Percentiles rank a stretch among this genome's conserved stretches.
Conservation (phyloP, 2,113 vertebrate genomes). For the Genyomyrus donnyi region DNA sequence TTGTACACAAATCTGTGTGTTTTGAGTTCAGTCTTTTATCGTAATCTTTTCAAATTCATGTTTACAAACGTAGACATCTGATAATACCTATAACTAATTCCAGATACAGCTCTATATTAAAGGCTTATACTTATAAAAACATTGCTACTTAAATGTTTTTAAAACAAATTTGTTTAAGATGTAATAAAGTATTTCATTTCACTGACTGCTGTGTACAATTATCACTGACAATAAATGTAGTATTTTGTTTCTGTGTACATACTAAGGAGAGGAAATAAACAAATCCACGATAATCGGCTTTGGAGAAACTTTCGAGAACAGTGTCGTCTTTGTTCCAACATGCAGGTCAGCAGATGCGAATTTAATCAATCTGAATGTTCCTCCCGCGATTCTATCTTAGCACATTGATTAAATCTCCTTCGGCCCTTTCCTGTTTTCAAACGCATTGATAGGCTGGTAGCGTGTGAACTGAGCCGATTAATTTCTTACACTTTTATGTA, state of each 20-base stretch:
- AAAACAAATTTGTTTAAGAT: background rate
- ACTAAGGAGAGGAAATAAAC: background rate
- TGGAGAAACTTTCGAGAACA: background rate
- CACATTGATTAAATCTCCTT: constrained; percentile 1
- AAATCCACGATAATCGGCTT: background rate
- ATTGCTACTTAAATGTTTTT: background rate
- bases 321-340: background rate
- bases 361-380: background rate
- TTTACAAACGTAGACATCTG: background rate
- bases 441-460: background rate
- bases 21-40: background rate
- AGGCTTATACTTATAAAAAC: background rate
- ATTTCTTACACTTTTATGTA: constrained; percentile 28
- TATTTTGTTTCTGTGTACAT: background rate
- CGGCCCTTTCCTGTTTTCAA: background rate
- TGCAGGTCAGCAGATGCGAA: background rate
- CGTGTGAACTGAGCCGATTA: background rate
- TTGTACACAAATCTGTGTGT: constrained; percentile 7
- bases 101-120: background rate
- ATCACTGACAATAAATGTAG: background rate
- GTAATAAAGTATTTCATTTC: constrained; percentile 5
- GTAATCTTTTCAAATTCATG: background rate
- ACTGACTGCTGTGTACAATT: background rate
- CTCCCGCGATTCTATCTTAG: background rate
- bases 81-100: background rate